phyloP scores from a whole-genome alignment of 2,113 vertebrate genomes.

The Gymnocephalus cernua region DNA sequence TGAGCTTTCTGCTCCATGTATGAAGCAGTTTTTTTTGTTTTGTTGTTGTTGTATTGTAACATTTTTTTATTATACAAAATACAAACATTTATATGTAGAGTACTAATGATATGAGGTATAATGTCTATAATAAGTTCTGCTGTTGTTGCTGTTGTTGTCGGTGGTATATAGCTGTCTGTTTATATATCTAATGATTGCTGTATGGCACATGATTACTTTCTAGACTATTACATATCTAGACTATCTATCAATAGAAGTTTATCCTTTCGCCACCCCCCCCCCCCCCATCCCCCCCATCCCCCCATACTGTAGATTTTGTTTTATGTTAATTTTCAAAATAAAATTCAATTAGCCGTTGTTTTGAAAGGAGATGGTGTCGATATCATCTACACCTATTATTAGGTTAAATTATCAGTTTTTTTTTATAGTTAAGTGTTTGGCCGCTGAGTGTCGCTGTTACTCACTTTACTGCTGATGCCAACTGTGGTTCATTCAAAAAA shows the following conservation, averaged over 20 bases:
- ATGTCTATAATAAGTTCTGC: too few species aligned
- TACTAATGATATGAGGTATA: too few species aligned
- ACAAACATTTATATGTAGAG: not conserved
- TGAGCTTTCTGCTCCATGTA: not conserved
- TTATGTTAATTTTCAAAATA: not conserved
- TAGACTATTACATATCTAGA: too few species aligned
- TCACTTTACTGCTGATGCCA: not conserved
- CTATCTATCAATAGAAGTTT: too few species aligned
- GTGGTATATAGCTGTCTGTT: too few species aligned
- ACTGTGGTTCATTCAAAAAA: not conserved
- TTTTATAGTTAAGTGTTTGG: not conserved
- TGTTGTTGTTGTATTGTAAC: not conserved
- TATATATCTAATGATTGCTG: too few species aligned
- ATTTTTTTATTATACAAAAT: not conserved
- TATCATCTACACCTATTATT: not conserved
- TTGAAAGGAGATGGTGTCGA: not conserved
- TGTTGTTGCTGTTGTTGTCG: too few species aligned
- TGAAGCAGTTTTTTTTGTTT: not conserved
- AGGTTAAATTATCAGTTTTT: not conserved
- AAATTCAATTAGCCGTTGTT: not conserved
- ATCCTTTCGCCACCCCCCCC: not conserved
- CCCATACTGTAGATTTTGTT: too few species aligned
- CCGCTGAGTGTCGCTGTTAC: slow-evolving; percentile 45
- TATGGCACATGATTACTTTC: too few species aligned
- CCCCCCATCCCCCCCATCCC: too few species aligned